These are phyloP conservation scores for Aleiodes alternator DNA, from an alignment of 2,888 invertebrate genomes.

Conservation along the genomic window DNA sequence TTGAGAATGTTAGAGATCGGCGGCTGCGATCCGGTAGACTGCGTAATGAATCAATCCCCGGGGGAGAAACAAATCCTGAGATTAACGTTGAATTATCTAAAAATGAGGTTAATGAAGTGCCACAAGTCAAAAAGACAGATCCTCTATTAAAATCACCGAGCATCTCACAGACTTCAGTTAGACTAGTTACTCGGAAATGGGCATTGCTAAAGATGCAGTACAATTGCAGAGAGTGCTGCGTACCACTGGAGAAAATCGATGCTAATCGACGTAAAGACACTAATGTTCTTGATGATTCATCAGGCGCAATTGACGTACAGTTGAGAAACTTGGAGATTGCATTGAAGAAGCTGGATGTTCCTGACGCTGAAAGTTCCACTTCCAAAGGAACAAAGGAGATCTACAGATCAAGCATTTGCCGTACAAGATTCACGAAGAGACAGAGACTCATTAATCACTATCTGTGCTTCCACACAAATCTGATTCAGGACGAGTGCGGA, in stretches of 20 bases:
- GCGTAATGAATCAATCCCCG: no score
- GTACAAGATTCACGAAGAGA: constrained; percentile 49
- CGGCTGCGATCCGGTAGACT: no score
- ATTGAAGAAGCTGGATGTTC: constrained; percentile 30
- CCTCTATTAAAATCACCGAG: background rate
- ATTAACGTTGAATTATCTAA: no score
- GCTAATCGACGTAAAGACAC: background rate
- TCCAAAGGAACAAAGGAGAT: background rate
- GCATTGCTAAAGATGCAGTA: constrained; percentile 21
- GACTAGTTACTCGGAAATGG: constrained; percentile 6
- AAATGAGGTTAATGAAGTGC: background rate
- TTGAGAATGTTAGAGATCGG: background rate
- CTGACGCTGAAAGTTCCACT: background rate
- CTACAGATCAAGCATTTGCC: constrained; percentile 59
- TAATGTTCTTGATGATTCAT: background rate
- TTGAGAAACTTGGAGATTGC: constrained; percentile 36
- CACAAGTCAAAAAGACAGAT: background rate
- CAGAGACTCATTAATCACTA: constrained; percentile 55
- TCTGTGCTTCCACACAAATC: constrained; percentile 48
- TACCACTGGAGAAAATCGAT: constrained; percentile 4
- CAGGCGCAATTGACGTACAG: constrained; percentile 26
- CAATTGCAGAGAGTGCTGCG: constrained; percentile 23
- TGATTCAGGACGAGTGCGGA: constrained; percentile 53
- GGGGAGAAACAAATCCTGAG: no score
- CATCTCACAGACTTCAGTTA: background rate